Base-by-base conservation (phyloP, 2,797 vertebrate genomes). In the Phataginus tetradactyla region DNA sequence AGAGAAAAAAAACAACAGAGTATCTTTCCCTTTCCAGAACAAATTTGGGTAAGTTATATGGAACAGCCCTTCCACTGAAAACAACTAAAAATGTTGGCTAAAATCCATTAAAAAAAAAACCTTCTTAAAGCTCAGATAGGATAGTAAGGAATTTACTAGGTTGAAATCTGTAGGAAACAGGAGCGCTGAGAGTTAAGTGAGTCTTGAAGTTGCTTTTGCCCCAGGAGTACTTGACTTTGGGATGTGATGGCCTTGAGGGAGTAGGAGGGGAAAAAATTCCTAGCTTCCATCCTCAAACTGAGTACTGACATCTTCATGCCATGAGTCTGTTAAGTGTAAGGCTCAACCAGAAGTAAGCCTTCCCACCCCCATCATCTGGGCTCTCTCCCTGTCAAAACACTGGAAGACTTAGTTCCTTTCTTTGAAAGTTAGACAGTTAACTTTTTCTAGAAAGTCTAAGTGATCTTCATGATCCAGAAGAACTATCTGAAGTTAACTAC, bases 381-480 rank as follows among this genome's bases (percentile, higher is more conserved):
- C 86, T 49, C 18, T 71, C 11, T 42, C n/a, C 84, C 51, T 94
- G n/a, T 29, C 53, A 34, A 72, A 68, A 51, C 45, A 9, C 20
- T 34, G 93, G 45, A 74, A 42, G n/a, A 39, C 13, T 66, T 42
- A 69, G 87, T 15, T 1, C 20, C 39, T 86, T 85, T 89, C 18
- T n/a, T n/a, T n/a, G n/a, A n/a, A n/a, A n/a, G n/a, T n/a, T 68
- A n/a, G 0, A 49, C 34, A 74, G 21, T n/a, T 25, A 72, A 59
- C 27, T 84, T 88, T 85, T 92, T 72, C 89, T 69, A 51, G 81
- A 91, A 95, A 91, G 32, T 95, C 45, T 45, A 2, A 12, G 10
- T 45, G 45, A 45, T 93, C 68, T 95, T 74, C 66, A 7, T 55
- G 74, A 81, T 12, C 1, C 12, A 34, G 59, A 53, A 18, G 29